phyloP scores from a whole-genome alignment of 2,888 invertebrate genomes.

The Timema podura region DNA sequence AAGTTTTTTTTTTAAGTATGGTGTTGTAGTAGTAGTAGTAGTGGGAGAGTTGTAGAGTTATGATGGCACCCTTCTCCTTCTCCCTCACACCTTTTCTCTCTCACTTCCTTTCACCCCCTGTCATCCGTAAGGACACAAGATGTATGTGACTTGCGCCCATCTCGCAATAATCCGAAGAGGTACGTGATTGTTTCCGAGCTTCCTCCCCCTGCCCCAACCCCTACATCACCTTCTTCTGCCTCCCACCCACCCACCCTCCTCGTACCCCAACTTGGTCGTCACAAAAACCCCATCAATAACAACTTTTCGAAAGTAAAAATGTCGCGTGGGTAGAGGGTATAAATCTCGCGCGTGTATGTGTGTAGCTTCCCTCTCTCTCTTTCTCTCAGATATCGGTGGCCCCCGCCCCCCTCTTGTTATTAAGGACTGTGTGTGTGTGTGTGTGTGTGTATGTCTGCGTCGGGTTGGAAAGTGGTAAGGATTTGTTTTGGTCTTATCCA shows the following conservation, averaged over 20 bases:
- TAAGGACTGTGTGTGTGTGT: no score
- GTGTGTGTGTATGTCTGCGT: no score
- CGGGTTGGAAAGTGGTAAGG: no score
- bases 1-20: no score
- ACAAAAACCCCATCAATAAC: conserved; percentile 29
- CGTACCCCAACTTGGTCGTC: conserved; percentile 2
- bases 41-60: no score
- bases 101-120: not conserved
- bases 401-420: not conserved
- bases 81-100: not conserved
- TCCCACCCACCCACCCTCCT: not conserved
- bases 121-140: conserved; percentile 23
- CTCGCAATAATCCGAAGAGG: conserved; percentile 26
- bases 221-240: not conserved
- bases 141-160: conserved; percentile 25
- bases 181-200: conserved; percentile 30
- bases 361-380: not conserved
- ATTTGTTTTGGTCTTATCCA: no score
- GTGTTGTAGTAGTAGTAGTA: no score
- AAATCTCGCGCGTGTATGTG: conserved; percentile 30
- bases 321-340: conserved; percentile 31
- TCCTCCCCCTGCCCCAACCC: not conserved
- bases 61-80: no score
- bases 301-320: conserved; percentile 31
- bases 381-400: not conserved